phyloP scores from a whole-genome alignment of 2,797 vertebrate genomes.

The Tachyglossus aculeatus region DNA sequence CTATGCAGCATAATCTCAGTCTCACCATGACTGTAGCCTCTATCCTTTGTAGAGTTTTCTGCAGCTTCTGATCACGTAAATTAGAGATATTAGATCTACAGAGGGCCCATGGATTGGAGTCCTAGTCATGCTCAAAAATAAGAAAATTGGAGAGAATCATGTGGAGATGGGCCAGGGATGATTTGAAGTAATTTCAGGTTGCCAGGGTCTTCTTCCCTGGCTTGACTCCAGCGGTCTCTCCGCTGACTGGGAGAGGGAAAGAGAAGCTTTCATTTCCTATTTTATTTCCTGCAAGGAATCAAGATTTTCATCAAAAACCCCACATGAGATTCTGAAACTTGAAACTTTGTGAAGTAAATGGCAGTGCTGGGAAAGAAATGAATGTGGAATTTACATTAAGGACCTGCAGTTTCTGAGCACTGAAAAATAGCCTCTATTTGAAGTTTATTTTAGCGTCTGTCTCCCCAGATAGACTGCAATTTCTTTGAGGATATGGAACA shows the following conservation, averaged over 20 bases:
- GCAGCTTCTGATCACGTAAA: too few species aligned
- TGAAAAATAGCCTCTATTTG: constrained; percentile 28
- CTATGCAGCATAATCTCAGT: too few species aligned
- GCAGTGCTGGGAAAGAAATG: constrained; percentile 20
- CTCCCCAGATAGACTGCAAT: too few species aligned
- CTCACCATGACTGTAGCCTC: too few species aligned
- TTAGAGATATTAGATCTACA: too few species aligned
- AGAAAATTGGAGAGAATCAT: neutral
- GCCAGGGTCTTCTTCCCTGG: constrained; percentile 16
- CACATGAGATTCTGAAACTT: constrained; percentile 43
- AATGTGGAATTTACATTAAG: constrained; percentile 40
- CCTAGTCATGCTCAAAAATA: constrained; percentile 4
- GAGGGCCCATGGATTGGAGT: too few species aligned
- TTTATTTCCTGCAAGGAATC: constrained; percentile 42
- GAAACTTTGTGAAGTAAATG: constrained; percentile 43
- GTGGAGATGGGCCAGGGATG: constrained; percentile 5
- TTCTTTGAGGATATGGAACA: too few species aligned
- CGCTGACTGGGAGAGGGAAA: constrained; percentile 38
- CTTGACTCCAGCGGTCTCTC: constrained; percentile 35
- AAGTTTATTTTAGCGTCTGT: too few species aligned
- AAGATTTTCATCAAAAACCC: constrained; percentile 46
- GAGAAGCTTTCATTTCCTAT: constrained; percentile 14
- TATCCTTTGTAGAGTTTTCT: too few species aligned
- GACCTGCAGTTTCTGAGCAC: constrained; percentile 3
- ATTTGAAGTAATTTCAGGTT: constrained; percentile 41